Evolutionary conservation across 2,797 vertebrate genomes (phyloP).

Genomic region (Ctenosaura bakeri): DNA sequence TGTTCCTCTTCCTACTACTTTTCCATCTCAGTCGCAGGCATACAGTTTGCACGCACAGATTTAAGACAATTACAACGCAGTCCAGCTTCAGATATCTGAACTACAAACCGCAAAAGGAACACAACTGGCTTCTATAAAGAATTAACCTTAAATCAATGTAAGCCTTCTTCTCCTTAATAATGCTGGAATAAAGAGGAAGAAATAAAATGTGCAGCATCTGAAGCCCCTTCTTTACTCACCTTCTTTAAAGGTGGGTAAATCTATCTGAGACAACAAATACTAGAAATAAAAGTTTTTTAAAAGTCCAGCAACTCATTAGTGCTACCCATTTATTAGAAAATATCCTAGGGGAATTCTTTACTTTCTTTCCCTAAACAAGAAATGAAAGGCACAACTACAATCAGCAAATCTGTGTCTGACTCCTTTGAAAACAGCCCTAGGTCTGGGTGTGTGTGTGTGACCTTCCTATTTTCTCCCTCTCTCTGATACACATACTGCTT

Average conservation of each 20-base stretch:
- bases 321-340: fast-evolving
- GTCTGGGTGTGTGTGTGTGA: background rate
- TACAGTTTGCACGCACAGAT: background rate
- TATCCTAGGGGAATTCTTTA: background rate
- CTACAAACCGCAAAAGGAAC: background rate
- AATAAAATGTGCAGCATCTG: background rate
- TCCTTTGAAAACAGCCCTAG: background rate
- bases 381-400: fast-evolving
- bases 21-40: background rate
- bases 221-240: background rate
- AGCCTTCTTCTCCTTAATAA: background rate
- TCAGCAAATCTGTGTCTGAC: background rate
- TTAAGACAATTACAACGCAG: background rate
- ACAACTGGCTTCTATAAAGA: background rate
- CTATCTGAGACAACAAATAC: background rate
- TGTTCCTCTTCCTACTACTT: slow-evolving; percentile 33
- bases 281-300: background rate
- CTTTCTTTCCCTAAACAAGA: background rate
- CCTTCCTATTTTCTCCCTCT: slow-evolving; percentile 21
- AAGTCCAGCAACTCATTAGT: background rate
- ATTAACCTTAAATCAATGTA: background rate
- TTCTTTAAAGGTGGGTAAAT: background rate
- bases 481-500: background rate
- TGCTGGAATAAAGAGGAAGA: background rate
- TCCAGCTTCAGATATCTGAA: background rate